Evolutionary conservation across 2,113 vertebrate species (phyloP).

Genomic region (Dipodomys merriami): DNA sequence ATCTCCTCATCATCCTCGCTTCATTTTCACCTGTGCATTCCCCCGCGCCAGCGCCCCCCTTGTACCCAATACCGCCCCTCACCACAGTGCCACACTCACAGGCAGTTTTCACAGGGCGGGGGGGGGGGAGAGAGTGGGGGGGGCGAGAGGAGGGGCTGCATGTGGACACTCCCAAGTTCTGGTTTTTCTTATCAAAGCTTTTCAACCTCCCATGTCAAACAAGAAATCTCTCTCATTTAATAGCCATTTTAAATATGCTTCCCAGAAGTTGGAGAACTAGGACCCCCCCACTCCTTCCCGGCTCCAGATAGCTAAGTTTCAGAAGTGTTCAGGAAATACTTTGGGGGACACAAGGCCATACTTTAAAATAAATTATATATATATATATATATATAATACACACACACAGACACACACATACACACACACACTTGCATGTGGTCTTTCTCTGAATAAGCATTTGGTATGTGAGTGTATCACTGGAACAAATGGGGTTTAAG

Average conservation of each 20-base stretch:
- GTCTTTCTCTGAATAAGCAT: constrained; percentile 44
- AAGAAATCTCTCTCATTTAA: constrained; percentile 51
- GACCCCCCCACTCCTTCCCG: not conserved
- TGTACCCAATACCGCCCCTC: not conserved
- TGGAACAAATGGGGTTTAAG: constrained; percentile 69
- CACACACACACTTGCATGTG: not conserved
- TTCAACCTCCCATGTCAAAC: constrained; percentile 39
- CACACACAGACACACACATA: too few relatives aligned
- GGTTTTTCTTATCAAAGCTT: constrained; percentile 11
- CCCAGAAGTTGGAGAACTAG: constrained; percentile 48
- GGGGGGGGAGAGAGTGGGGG: too few relatives aligned
- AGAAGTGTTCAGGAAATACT: not conserved
- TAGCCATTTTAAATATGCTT: constrained; percentile 45
- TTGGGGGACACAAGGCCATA: not conserved
- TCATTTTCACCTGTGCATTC: too few relatives aligned
- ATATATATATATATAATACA: not conserved
- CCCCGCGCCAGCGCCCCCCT: too few relatives aligned
- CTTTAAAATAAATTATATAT: constrained; percentile 34
- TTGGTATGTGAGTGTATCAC: constrained; percentile 48
- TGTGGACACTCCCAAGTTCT: not conserved
- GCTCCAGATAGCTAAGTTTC: constrained; percentile 37
- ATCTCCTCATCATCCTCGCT: too few relatives aligned
- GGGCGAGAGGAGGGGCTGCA: not conserved
- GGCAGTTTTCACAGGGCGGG: not conserved
- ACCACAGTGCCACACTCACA: not conserved